Percentiles rank a stretch among this genome's conserved stretches.
These are phyloP conservation scores for Zaprionus nigranus DNA, from an alignment of 1,140 invertebrate genomes.

Conservation along the genomic window DNA sequence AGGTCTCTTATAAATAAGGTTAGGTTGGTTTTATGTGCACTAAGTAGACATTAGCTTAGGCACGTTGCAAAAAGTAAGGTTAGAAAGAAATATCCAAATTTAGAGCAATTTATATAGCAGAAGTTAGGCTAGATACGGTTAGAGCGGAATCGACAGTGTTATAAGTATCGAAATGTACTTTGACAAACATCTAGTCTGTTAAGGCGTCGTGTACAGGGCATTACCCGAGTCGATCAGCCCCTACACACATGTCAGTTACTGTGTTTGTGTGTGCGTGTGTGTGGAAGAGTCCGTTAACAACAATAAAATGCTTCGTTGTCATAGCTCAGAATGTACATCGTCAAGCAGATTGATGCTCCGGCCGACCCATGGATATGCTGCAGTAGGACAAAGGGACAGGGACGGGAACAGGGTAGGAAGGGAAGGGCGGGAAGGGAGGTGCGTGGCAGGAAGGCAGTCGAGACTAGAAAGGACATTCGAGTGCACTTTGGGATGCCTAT, in stretches of 20 bases:
- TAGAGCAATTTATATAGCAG: too few species aligned
- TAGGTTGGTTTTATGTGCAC: not conserved
- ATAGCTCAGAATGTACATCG: slow-evolving; percentile 57
- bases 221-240: not conserved
- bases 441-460: slow-evolving; percentile 10
- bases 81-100: too few species aligned
- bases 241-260: not conserved
- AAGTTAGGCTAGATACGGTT: too few species aligned
- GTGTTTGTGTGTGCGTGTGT: slow-evolving; percentile 38
- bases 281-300: slow-evolving; percentile 58
- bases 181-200: not conserved
- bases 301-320: slow-evolving; percentile 80
- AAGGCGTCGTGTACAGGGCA: not conserved
- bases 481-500: slow-evolving; percentile 55
- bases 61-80: too few species aligned
- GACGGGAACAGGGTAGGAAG: too few species aligned
- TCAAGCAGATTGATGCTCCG: slow-evolving; percentile 74
- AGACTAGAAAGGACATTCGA: slow-evolving; percentile 45
- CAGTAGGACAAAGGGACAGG: not conserved
- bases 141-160: too few species aligned
- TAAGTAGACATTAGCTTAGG: too few species aligned
- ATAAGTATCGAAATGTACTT: not conserved
- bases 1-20: not conserved
- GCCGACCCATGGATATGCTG: not conserved
- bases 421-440: too few species aligned